These are phyloP conservation scores for Zaprionus camerounensis DNA, from an alignment of 1,140 invertebrate genomes.

Conservation along the genomic window DNA sequence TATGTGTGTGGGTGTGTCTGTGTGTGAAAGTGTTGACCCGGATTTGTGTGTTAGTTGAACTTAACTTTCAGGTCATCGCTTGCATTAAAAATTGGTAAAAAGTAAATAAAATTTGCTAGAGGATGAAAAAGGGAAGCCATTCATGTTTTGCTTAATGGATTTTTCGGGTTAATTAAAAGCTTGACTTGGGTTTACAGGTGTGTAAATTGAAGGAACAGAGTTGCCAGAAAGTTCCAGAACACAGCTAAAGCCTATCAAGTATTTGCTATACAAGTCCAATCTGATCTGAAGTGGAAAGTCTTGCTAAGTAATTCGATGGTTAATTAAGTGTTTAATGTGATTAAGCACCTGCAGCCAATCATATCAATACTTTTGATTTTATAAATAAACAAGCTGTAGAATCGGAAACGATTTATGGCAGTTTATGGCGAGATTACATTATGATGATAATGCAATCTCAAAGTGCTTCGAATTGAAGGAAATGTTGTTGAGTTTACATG, in stretches of 20 bases:
- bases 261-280: background rate
- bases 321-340: background rate
- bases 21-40: conserved; percentile 27
- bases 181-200: background rate
- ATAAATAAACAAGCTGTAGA: conserved; percentile 12
- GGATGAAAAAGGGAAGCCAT: conserved; percentile 21
- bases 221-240: background rate
- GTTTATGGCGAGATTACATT: conserved; percentile 1
- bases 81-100: conserved; percentile 48
- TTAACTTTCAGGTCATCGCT: conserved; percentile 66
- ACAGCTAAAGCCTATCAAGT: fast-evolving
- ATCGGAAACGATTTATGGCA: conserved; percentile 19
- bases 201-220: background rate
- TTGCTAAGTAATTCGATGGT: background rate
- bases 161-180: conserved; percentile 5
- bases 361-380: conserved; percentile 28
- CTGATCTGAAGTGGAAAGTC: background rate
- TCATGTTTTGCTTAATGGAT: conserved; percentile 18
- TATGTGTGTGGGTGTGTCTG: conserved; percentile 25
- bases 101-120: conserved; percentile 27
- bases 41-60: conserved; percentile 31
- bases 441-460: conserved; percentile 17
- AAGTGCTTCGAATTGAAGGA: conserved; percentile 1
- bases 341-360: background rate
- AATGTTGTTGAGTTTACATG: background rate